Evolutionary conservation across 2,888 invertebrate genomes (phyloP).

Genomic region (Plusia festucae): DNA sequence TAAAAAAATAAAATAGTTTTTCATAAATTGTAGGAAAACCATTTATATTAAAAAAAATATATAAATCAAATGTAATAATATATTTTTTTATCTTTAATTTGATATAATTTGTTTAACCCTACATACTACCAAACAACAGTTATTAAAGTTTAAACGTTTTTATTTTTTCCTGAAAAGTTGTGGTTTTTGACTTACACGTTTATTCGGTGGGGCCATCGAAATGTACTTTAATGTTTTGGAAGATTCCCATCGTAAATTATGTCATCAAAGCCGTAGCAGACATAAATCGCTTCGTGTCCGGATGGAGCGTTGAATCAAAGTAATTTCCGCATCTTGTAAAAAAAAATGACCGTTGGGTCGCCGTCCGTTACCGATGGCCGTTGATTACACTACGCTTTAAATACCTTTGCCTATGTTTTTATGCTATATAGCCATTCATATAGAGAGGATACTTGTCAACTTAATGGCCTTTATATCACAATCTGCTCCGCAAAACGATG

Average conservation of each 20-base stretch:
- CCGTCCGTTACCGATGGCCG: constrained; percentile 62
- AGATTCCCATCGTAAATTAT: constrained; percentile 25
- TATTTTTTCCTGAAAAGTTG: too few relatives aligned
- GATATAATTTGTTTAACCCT: too few relatives aligned
- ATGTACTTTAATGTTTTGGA: neutral
- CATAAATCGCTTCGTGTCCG: constrained; percentile 63
- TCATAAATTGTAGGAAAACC: too few relatives aligned
- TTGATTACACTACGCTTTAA: constrained; percentile 45
- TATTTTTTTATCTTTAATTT: too few relatives aligned
- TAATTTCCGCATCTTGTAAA: constrained; percentile 77
- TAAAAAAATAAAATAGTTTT: too few relatives aligned
- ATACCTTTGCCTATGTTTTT: constrained; percentile 22
- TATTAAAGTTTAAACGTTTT: too few relatives aligned
- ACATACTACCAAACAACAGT: too few relatives aligned
- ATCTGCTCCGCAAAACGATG: constrained; percentile 38
- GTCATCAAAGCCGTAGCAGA: constrained; percentile 49
- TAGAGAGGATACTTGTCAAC: constrained; percentile 39
- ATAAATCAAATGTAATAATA: too few relatives aligned
- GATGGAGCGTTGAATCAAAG: constrained; percentile 70
- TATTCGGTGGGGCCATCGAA: too few relatives aligned
- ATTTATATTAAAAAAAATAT: too few relatives aligned
- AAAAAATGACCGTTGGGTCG: constrained; percentile 74
- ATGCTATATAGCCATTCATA: constrained; percentile 23
- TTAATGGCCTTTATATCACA: constrained; percentile 42
- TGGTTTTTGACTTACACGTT: too few relatives aligned